phyloP scores from a whole-genome alignment of 1,140 invertebrate species.

The Nasonia vitripennis region DNA sequence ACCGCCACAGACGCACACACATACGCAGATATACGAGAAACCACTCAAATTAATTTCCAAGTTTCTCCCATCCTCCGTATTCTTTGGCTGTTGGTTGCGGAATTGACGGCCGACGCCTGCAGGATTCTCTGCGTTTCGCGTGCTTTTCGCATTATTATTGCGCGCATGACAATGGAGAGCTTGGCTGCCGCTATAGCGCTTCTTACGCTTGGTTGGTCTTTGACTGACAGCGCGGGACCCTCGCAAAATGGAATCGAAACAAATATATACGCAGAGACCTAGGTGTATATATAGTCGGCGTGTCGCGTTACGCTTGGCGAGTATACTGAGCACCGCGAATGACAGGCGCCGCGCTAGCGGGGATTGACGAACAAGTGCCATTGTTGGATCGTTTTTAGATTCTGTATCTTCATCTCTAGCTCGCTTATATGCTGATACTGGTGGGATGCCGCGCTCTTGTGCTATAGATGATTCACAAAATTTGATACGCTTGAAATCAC shows the following conservation, averaged over 20 bases:
- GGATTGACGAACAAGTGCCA: slow-evolving; percentile 42
- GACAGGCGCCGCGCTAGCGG: not conserved
- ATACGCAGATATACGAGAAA: not conserved
- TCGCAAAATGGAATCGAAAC: slow-evolving; percentile 20
- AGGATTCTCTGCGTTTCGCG: not conserved
- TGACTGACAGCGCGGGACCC: slow-evolving; percentile 35
- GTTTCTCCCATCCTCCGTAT: not conserved
- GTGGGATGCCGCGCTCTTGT: not conserved
- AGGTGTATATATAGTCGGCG: not conserved
- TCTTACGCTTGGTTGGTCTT: slow-evolving; percentile 35
- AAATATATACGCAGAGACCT: not conserved
- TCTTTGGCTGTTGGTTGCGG: not conserved
- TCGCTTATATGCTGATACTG: not conserved
- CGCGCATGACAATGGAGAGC: not conserved
- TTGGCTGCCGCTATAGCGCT: not conserved
- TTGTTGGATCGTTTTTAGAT: slow-evolving; percentile 46
- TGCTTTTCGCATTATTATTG: not conserved
- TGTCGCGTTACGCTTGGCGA: slow-evolving; percentile 15
- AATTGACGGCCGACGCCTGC: slow-evolving; percentile 19
- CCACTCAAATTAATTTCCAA: slow-evolving; percentile 47
- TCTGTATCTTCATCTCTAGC: not conserved
- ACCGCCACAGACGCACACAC: not conserved
- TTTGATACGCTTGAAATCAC: not conserved
- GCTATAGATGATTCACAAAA: slow-evolving; percentile 13
- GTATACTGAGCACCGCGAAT: not conserved